Percentiles rank a stretch among this genome's conserved stretches.
Conservation (phyloP, 2,797 vertebrate species). For the Trematomus bernacchii region DNA sequence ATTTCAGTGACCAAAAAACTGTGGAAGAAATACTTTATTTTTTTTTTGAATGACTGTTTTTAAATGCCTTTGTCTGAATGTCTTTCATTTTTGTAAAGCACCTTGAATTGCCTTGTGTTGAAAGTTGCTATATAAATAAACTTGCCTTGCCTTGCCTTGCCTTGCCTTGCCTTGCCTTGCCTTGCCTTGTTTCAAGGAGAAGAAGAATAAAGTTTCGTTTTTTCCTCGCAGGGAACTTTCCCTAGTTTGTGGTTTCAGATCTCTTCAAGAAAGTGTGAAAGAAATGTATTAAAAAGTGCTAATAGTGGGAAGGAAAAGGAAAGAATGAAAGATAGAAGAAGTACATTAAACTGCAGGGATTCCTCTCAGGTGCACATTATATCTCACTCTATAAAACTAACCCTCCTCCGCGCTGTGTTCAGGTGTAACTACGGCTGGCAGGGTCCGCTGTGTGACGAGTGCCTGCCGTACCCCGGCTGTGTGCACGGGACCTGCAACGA, state of each 20-base stretch:
- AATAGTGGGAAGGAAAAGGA: neutral
- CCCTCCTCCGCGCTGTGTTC: conserved; percentile 23
- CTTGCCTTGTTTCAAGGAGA: neutral
- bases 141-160: too few relatives aligned
- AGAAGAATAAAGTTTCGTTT: neutral
- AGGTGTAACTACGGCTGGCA: conserved; percentile 98
- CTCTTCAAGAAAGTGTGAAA: neutral
- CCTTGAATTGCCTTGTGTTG: too few relatives aligned
- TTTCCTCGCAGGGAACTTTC: neutral
- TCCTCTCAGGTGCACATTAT: neutral
- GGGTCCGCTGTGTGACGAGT: conserved; percentile 93
- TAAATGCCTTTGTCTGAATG: too few relatives aligned
- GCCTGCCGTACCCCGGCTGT: conserved; percentile 93
- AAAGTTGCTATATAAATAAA: too few relatives aligned
- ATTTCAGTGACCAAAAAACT: neutral
- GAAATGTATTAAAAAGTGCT: neutral
- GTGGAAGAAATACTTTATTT: too few relatives aligned
- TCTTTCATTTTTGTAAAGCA: too few relatives aligned
- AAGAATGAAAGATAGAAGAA: neutral
- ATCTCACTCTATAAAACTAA: neutral
- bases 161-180: too few relatives aligned
- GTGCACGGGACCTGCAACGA: conserved; percentile 93
- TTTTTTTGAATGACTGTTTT: too few relatives aligned
- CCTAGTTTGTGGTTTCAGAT: neutral
- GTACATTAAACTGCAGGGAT: neutral